These are phyloP conservation scores for Alces alces DNA, from an alignment of 2,113 vertebrate genomes.

Conservation along the genomic window DNA sequence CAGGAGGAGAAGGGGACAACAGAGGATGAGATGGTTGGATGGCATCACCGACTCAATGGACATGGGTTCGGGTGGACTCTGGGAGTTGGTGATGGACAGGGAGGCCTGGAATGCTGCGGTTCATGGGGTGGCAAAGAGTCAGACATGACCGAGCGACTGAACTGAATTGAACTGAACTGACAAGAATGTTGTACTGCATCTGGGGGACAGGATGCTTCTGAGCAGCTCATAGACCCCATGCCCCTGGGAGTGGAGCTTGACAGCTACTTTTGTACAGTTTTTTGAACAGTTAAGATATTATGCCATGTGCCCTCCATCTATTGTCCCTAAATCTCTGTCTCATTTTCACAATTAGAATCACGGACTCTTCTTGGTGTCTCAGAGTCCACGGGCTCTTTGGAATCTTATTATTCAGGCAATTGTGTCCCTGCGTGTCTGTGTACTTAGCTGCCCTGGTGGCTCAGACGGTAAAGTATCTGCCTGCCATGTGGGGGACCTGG, in stretches of 20 bases:
- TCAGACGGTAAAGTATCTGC: not conserved
- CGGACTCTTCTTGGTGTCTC: not conserved
- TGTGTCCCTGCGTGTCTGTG: not conserved
- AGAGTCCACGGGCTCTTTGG: not conserved
- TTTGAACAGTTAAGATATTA: not conserved
- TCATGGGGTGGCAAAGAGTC: accelerated
- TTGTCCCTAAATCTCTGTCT: not conserved
- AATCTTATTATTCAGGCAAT: not conserved
- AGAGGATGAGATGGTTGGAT: not conserved
- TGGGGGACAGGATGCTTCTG: accelerated
- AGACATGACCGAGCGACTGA: accelerated
- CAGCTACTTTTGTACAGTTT: not conserved
- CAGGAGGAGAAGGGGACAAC: not conserved
- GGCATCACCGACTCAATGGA: not conserved
- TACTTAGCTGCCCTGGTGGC: not conserved
- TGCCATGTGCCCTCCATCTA: too few species aligned
- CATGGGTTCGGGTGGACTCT: accelerated
- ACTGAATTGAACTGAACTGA: not conserved
- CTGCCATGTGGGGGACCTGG: not conserved
- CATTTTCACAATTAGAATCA: not conserved
- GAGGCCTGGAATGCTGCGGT: not conserved
- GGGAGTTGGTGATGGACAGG: not conserved
- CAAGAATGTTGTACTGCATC: not conserved
- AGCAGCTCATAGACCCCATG: not conserved
- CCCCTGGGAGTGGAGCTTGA: too few species aligned